These are phyloP conservation scores for Galemys pyrenaicus DNA, from an alignment of 2,113 vertebrate species.

Conservation along the genomic window DNA sequence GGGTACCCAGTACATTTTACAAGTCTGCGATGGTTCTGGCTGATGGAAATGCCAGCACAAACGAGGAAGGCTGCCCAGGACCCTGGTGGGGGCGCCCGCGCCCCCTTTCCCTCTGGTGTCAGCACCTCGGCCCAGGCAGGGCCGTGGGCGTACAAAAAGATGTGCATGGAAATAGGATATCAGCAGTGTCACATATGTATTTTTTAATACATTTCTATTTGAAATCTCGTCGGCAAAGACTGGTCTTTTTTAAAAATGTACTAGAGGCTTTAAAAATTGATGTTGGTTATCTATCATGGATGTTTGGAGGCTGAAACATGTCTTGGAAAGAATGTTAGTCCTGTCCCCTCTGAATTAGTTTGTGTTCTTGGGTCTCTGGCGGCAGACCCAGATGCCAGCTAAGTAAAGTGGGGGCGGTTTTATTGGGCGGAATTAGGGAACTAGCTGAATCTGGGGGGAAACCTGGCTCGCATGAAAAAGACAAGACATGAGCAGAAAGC, in stretches of 20 bases:
- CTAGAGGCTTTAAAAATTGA: background rate
- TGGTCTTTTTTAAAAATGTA: constrained; percentile 26
- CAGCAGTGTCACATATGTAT: background rate
- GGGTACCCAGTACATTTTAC: background rate
- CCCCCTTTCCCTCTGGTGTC: background rate
- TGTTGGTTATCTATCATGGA: background rate
- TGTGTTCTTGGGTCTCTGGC: background rate
- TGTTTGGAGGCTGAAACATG: constrained; percentile 20
- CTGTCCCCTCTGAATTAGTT: background rate
- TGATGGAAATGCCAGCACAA: constrained; percentile 13
- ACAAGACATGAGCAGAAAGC: background rate
- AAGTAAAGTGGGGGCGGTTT: background rate
- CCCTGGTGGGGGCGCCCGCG: background rate
- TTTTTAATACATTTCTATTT: constrained; percentile 19
- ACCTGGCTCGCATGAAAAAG: background rate
- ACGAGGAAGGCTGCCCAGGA: background rate
- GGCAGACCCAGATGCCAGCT: background rate
- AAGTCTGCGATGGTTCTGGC: background rate
- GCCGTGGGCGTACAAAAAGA: background rate
- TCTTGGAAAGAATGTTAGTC: background rate
- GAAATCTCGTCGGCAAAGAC: constrained; percentile 19
- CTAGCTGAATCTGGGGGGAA: background rate
- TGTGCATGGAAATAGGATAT: background rate
- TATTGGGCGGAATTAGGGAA: background rate
- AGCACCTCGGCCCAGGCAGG: background rate